Base-by-base conservation (phyloP, 2,797 vertebrate genomes). In the Falco novaeseelandiae region DNA sequence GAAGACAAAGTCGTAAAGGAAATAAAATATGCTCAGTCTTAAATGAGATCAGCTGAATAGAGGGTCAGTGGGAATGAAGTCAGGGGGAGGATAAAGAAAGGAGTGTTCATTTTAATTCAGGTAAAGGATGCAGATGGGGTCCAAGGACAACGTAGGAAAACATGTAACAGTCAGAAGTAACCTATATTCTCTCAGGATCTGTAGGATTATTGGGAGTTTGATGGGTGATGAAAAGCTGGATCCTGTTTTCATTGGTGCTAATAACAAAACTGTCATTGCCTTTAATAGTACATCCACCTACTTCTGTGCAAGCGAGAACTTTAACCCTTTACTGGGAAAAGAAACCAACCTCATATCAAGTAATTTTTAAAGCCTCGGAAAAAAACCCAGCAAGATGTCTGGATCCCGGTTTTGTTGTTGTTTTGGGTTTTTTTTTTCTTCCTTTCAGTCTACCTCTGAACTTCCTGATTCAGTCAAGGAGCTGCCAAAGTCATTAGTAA, bases 1-100 rank as follows among this genome's bases (percentile, higher is more conserved):
- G 93, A 83, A 97, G 73, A 63, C 86, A 95, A 93, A 96, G 96
- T 97, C 96, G 66, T 92, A 97, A 96, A 95, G 94, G 95, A 97
- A 96, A 96, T 96, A 95, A 97, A 98, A 97, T 96, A 97, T 32
- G 42, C 49, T 95, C 89, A 38, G 80, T 73, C 96, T 94, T 90
- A 88, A 97, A 93, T 79, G 94, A 97, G 93, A 97, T 95, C 91
- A 93, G 63, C 90, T 94, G 85, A 95, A 95, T 48, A 78, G 92
- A 97, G 96, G 91, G 89, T 96, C 89, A 96, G 76, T 85, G 88
- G 73, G 95, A 96, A 94, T 81, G 76, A 97, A 97, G 83, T 96
- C 63, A 83, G 72, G 12, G 52, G 42, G 65, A 92, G 65, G 62
- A 70, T 76, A 73, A 84, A 84, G 85, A 91, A 86, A 61, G 83